These are phyloP conservation scores for Drosophila formosana DNA, from an alignment of 2,888 invertebrate genomes.

Conservation along the genomic window DNA sequence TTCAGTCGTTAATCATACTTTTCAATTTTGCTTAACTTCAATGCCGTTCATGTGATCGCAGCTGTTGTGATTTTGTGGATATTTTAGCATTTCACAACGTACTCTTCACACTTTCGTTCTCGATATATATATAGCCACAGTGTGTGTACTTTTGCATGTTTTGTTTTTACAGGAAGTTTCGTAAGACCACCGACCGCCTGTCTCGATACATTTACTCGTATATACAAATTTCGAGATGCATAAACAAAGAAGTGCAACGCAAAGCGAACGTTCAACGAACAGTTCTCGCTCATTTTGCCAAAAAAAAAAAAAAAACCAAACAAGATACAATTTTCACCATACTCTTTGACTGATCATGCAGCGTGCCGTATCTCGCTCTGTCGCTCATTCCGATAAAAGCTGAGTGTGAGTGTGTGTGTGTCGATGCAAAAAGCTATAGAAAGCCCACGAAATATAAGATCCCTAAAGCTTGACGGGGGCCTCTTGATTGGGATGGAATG, in stretches of 20 bases:
- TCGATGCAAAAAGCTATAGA: slow-evolving; percentile 41
- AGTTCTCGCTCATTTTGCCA: slow-evolving; percentile 33
- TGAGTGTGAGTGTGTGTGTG: slow-evolving; percentile 35
- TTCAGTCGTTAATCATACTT: neutral
- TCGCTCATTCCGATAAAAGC: slow-evolving; percentile 52
- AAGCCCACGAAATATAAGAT: slow-evolving; percentile 64
- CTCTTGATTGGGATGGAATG: slow-evolving; percentile 56
- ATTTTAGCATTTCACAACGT: slow-evolving; percentile 48
- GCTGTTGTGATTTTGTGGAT: slow-evolving; percentile 47
- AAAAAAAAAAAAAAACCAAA: neutral
- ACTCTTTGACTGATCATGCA: slow-evolving; percentile 40
- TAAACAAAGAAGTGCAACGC: slow-evolving; percentile 72
- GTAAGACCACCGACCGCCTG: slow-evolving; percentile 63
- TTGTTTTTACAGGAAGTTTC: slow-evolving; percentile 72
- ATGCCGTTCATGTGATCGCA: slow-evolving; percentile 41
- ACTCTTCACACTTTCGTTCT: slow-evolving; percentile 27
- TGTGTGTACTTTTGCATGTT: slow-evolving; percentile 38
- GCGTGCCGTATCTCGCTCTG: slow-evolving; percentile 44
- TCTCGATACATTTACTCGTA: slow-evolving; percentile 8
- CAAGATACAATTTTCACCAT: slow-evolving; percentile 50
- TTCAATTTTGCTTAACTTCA: slow-evolving; percentile 34
- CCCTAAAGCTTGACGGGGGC: slow-evolving; percentile 73
- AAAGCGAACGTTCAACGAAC: slow-evolving; percentile 38
- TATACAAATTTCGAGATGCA: slow-evolving; percentile 47
- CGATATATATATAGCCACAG: slow-evolving; percentile 28